These are phyloP conservation scores for Collichthys lucidus DNA, from an alignment of 2,113 vertebrate genomes.

Conservation along the genomic window DNA sequence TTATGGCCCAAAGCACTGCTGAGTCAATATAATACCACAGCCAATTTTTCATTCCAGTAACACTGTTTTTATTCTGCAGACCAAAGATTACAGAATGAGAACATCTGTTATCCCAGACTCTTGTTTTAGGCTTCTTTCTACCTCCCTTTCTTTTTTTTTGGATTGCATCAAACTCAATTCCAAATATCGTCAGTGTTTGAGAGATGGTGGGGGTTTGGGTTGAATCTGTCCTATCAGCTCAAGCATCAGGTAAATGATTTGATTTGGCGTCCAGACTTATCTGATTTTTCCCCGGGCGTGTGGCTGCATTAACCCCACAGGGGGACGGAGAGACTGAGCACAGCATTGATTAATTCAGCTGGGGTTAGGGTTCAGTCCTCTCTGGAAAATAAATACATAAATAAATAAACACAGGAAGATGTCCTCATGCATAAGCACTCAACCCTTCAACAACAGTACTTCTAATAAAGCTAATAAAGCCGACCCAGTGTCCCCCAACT, in stretches of 20 bases:
- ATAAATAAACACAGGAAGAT: slow-evolving; percentile 55
- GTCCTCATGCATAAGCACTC: slow-evolving; percentile 42
- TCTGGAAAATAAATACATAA: slow-evolving; percentile 49
- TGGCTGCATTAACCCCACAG: slow-evolving; percentile 63
- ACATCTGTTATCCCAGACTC: slow-evolving; percentile 26
- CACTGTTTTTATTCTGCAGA: slow-evolving; percentile 10
- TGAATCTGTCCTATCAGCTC: slow-evolving; percentile 39
- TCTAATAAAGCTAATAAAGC: slow-evolving; percentile 7
- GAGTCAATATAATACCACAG: slow-evolving; percentile 27
- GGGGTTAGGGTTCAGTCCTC: slow-evolving; percentile 46
- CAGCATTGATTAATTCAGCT: slow-evolving; percentile 68
- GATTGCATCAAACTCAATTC: slow-evolving; percentile 9
- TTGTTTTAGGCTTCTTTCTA: neutral
- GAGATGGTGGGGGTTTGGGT: slow-evolving; percentile 2
- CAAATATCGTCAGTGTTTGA: slow-evolving; percentile 34
- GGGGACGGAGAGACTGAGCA: slow-evolving; percentile 37
- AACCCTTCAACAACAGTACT: slow-evolving; percentile 2
- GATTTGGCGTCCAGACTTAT: slow-evolving; percentile 59
- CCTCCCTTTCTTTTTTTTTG: neutral
- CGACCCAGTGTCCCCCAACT: neutral
- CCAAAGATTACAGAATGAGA: slow-evolving; percentile 22
- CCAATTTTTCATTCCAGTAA: slow-evolving; percentile 7
- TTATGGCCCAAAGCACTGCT: slow-evolving; percentile 37
- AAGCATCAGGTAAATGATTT: slow-evolving; percentile 65
- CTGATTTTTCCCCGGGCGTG: slow-evolving; percentile 51